Base-by-base conservation (phyloP, 1,140 invertebrate species). In the Trachymyrmex cornetzi region DNA sequence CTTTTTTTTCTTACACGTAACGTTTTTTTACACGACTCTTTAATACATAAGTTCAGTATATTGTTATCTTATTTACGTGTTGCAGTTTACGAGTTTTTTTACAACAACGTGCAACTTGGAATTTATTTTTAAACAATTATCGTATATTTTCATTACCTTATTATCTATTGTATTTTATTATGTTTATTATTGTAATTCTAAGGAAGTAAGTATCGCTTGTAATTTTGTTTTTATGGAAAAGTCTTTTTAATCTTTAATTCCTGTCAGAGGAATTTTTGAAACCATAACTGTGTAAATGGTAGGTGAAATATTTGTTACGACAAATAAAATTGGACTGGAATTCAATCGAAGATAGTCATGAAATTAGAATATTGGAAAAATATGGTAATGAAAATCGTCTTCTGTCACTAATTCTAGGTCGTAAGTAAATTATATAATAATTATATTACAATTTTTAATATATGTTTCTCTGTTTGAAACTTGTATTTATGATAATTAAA, bases 271-370 rank as follows among this genome's bases (percentile, higher is more conserved):
- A 48, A 0, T 38, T 38, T 57, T n/a, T 6, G 3, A 69, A 38
- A 7, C 16, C 30, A 72, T 19, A 48, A 24, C 34, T 38, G 4
- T 55, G 55, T 53, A 27, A 53, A 30, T 7, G 22, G n/a, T 19
- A 74, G 71, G 3, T 74, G 12, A 74, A 74, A n/a, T 53, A 30
- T 53, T 53, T 74, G 4, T 27, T 72, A 2, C 53, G 72, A 44
- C 79, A 72, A 72, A 27, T 82, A 22, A 27, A 82, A 50, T 24
- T 27, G 14, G 67, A 82, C 19, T 67, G 67, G 79, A 72, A 71
- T 27, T 27, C 24, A 44, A 11, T 72, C 34, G 22, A 59, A 14
- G 16, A 82, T 14, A 61, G 34, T 34, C 14, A 5, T 5, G 79
- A 82, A 72, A 44, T 82, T 57, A 30, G 12, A 44, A 72, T 82